These are phyloP conservation scores for Aphis gossypii DNA, from an alignment of 1,140 invertebrate genomes.

Conservation along the genomic window DNA sequence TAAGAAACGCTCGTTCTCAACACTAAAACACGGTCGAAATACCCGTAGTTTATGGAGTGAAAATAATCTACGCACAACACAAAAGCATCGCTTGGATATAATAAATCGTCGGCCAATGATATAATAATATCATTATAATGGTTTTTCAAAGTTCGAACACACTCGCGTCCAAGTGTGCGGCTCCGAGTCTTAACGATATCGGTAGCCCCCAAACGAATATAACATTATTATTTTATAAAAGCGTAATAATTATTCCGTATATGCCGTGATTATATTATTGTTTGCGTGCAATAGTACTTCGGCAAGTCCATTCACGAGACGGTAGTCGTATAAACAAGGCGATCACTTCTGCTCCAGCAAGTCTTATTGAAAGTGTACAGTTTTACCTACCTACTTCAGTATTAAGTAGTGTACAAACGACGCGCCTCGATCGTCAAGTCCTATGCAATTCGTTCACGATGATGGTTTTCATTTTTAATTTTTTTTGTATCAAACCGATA, in stretches of 20 bases:
- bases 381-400: background rate
- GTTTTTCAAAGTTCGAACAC: constrained; percentile 4
- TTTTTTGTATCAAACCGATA: background rate
- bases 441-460: background rate
- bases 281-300: background rate
- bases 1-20: background rate
- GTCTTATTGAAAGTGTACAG: background rate
- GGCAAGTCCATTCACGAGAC: background rate
- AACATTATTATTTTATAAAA: no score
- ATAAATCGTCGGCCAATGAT: background rate
- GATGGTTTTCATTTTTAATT: background rate
- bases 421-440: background rate
- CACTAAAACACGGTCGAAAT: background rate
- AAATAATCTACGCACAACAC: background rate
- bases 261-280: background rate
- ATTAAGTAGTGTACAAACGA: background rate
- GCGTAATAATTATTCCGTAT: background rate
- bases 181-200: background rate
- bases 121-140: background rate
- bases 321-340: background rate
- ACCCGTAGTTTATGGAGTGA: constrained; percentile 5
- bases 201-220: background rate
- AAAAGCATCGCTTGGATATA: background rate
- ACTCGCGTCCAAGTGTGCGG: background rate
- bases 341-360: background rate